Percentiles rank a stretch among this genome's conserved stretches.
Evolutionary conservation across 2,888 invertebrate genomes (phyloP).

Genomic region (Leptopilina myrica): DNA sequence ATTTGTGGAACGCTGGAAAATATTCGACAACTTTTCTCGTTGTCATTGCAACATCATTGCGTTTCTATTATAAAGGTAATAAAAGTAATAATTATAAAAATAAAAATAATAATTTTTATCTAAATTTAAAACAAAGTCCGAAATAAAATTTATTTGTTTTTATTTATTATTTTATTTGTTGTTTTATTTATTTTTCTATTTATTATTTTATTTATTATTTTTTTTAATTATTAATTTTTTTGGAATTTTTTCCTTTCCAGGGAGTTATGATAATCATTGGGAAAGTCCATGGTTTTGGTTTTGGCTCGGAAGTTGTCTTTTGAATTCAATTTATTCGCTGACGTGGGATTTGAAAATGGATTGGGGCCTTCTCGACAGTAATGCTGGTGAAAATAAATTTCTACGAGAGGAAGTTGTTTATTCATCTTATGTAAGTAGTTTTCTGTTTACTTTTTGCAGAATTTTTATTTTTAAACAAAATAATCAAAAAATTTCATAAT

Average conservation of each 20-base stretch:
- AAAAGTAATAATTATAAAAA: background rate
- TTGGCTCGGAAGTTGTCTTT: conserved; percentile 90
- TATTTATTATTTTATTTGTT: too few relatives aligned
- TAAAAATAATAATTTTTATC: background rate
- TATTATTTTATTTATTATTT: too few relatives aligned
- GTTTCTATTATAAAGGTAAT: conserved; percentile 82
- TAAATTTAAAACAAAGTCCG: too few relatives aligned
- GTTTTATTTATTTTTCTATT: too few relatives aligned
- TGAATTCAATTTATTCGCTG: conserved; percentile 96
- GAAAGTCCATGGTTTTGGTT: conserved; percentile 92
- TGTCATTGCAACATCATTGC: conserved; percentile 88
- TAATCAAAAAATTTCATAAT: too few relatives aligned
- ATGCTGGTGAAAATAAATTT: conserved; percentile 93
- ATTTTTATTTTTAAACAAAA: too few relatives aligned
- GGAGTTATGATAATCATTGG: conserved; percentile 80
- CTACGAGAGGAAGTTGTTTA: conserved; percentile 97
- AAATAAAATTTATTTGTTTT: background rate
- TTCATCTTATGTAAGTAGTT: conserved; percentile 86
- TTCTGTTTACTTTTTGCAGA: background rate
- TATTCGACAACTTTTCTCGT: conserved; percentile 98
- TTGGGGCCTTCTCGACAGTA: conserved; percentile 97
- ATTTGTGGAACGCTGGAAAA: conserved; percentile 98
- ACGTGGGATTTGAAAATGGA: conserved; percentile 99
- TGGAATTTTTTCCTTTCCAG: conserved; percentile 70
- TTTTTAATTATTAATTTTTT: background rate